phyloP scores from a whole-genome alignment of 2,888 invertebrate species.

The Polyommatus icarus region DNA sequence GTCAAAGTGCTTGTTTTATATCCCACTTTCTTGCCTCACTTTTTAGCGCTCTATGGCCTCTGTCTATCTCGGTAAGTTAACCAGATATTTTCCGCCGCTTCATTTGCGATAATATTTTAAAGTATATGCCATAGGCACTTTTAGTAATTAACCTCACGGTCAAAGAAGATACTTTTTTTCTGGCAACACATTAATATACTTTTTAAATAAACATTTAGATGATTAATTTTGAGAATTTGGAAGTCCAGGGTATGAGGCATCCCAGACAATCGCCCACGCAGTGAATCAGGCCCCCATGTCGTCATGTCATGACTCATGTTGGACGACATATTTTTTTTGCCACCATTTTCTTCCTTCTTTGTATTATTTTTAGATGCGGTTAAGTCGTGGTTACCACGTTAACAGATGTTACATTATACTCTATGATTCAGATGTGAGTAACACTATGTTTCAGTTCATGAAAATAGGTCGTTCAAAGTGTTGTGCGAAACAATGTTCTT shows the following conservation, averaged over 20 bases:
- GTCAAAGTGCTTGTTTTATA: no score
- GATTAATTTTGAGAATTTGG: neutral
- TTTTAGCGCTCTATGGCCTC: no score
- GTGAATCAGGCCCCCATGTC: constrained; percentile 20
- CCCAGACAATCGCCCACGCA: constrained; percentile 9
- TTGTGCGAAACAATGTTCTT: no score
- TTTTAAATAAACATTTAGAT: neutral
- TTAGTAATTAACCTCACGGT: no score
- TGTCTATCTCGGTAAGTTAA: no score
- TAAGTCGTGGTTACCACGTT: constrained; percentile 10
- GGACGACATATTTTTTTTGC: constrained; percentile 25
- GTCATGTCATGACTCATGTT: constrained; percentile 14
- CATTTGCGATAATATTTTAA: no score
- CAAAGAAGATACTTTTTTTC: no score
- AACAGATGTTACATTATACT: constrained; percentile 12
- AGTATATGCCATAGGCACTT: no score
- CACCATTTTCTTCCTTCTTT: constrained; percentile 9
- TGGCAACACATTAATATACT: no score
- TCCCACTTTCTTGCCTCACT: no score
- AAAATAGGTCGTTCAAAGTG: no score
- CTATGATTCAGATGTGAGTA: constrained; percentile 16
- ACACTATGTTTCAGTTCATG: neutral
- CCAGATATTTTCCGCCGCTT: no score
- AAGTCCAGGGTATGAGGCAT: constrained; percentile 16
- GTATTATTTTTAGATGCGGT: constrained; percentile 22